Percentiles rank a stretch among this genome's conserved stretches.
Evolutionary conservation across 2,113 vertebrate genomes (phyloP).

Genomic region (Malurus elegans): DNA sequence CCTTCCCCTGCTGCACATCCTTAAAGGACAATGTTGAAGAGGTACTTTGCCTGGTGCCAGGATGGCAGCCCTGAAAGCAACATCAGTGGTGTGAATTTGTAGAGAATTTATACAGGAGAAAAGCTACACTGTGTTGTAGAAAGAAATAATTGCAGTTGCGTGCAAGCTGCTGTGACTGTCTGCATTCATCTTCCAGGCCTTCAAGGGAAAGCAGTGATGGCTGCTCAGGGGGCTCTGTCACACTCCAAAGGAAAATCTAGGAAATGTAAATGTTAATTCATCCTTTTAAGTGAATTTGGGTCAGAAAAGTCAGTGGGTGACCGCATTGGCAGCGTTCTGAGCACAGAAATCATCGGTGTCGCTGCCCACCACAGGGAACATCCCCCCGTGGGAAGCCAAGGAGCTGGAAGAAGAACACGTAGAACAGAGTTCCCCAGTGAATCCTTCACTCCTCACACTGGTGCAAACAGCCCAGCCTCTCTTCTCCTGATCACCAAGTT

Average conservation of each 20-base stretch:
- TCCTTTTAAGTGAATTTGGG: neutral
- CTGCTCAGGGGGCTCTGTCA: neutral
- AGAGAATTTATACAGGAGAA: neutral
- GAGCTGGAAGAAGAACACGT: accelerated
- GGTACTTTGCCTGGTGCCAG: neutral
- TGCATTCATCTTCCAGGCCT: neutral
- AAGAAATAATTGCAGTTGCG: neutral
- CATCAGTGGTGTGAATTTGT: neutral
- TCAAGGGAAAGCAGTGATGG: neutral
- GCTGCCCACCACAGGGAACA: neutral
- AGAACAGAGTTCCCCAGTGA: neutral
- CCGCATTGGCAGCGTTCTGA: neutral
- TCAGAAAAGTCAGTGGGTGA: neutral
- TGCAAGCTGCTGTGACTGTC: neutral
- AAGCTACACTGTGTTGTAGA: neutral
- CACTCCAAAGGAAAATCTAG: neutral
- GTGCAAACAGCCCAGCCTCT: neutral
- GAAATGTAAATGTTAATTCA: neutral
- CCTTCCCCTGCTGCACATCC: neutral
- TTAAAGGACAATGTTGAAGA: neutral
- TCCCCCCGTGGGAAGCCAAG: neutral
- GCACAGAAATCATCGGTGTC: neutral
- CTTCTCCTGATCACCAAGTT: neutral
- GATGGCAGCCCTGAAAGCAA: neutral
- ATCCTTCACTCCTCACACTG: neutral